Percentiles rank a stretch among this genome's conserved stretches.
phyloP scores from a whole-genome alignment of 2,888 invertebrate species.

The Diaphora mendica region DNA sequence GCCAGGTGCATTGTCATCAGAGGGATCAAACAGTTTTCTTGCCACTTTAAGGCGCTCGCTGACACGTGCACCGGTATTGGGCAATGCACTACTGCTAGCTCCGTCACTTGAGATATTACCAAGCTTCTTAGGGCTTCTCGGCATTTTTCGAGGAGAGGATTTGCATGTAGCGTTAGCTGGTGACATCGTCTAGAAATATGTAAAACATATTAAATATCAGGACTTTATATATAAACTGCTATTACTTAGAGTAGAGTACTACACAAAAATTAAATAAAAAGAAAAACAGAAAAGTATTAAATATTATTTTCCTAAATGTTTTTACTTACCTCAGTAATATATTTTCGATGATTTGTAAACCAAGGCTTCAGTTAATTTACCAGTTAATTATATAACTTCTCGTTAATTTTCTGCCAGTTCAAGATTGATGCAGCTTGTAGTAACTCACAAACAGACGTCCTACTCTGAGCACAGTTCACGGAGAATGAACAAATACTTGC shows the following conservation, averaged over 20 bases:
- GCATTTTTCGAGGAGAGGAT: constrained; percentile 80
- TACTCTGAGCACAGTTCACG: too few relatives aligned
- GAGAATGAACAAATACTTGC: too few relatives aligned
- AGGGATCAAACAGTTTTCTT: constrained; percentile 94
- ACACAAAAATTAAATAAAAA: too few relatives aligned
- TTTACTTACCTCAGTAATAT: constrained; percentile 72
- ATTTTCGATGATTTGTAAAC: constrained; percentile 77
- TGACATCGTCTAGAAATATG: constrained; percentile 77
- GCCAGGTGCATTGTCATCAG: constrained; percentile 91
- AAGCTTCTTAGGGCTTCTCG: constrained; percentile 79
- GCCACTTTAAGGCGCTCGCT: constrained; percentile 90
- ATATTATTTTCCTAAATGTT: neutral
- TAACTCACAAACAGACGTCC: too few relatives aligned
- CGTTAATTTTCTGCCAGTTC: too few relatives aligned
- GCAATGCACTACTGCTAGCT: constrained; percentile 60
- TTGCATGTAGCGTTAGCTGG: constrained; percentile 83
- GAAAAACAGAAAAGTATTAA: too few relatives aligned
- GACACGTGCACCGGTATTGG: constrained; percentile 82
- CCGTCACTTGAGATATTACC: constrained; percentile 66
- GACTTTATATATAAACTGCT: neutral
- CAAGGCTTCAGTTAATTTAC: constrained; percentile 39
- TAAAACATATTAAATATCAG: neutral
- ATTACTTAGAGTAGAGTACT: neutral
- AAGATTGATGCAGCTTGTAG: too few relatives aligned
- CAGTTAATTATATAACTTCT: neutral